These are phyloP conservation scores for Drosophila asahinai DNA, from an alignment of 1,140 invertebrate species.

Conservation along the genomic window DNA sequence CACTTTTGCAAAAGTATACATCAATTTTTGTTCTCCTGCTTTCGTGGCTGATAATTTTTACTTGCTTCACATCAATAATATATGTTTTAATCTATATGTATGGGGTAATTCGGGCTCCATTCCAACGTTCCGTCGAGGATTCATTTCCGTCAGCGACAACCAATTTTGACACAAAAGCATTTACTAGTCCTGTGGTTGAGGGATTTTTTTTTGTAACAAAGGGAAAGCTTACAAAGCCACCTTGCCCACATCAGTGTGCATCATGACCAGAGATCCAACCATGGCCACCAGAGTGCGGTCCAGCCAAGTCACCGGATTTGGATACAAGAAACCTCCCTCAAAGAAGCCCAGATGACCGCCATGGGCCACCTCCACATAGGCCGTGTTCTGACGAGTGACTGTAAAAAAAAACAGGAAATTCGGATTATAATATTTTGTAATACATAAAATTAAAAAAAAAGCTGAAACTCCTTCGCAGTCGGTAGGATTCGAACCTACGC, in stretches of 20 bases:
- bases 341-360: conserved; percentile 97
- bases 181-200: conserved; percentile 30
- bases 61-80: conserved; percentile 57
- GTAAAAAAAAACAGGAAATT: conserved; percentile 78
- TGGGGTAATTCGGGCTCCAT: conserved; percentile 34
- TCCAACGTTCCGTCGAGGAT: conserved; percentile 39
- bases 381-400: conserved; percentile 89
- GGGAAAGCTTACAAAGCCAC: conserved; percentile 33
- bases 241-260: conserved; percentile 68
- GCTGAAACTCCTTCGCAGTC: conserved; percentile 87
- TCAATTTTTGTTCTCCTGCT: conserved; percentile 52
- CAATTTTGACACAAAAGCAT: conserved; percentile 69
- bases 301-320: conserved; percentile 95
- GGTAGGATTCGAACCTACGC: conserved; percentile 94
- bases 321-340: conserved; percentile 93
- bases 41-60: conserved; percentile 42
- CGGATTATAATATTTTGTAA: not conserved
- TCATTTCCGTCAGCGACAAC: conserved; percentile 56
- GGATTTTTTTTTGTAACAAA: conserved; percentile 1
- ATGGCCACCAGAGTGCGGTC: conserved; percentile 92
- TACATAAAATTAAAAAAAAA: conserved; percentile 76
- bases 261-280: conserved; percentile 87
- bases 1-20: conserved; percentile 73
- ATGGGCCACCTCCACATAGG: conserved; percentile 93
- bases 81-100: conserved; percentile 47